A percentile compares a stretch with the other conserved stretches of the same genome.
phyloP scores from a whole-genome alignment of 2,113 vertebrate genomes.

The Prolemur simus region DNA sequence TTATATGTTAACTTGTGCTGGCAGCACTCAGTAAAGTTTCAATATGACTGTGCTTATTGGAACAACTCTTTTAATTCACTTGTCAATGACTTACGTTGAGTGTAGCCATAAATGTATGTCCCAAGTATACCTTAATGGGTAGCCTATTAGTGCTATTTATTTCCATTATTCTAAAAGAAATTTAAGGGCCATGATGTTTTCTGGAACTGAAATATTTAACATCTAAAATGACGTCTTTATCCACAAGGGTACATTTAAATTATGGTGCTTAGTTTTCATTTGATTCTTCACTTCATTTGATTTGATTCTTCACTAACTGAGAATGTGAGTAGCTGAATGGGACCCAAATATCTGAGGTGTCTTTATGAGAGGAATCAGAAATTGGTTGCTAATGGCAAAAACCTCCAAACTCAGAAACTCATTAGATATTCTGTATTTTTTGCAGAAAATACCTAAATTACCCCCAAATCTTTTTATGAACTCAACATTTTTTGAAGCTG shows the following conservation, averaged over 20 bases:
- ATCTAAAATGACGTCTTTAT: conserved; percentile 11
- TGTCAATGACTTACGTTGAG: not conserved
- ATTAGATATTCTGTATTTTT: conserved; percentile 20
- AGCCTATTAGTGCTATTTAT: not conserved
- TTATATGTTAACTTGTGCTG: not conserved
- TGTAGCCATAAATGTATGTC: not conserved
- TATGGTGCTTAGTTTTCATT: not conserved
- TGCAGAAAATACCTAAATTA: conserved; percentile 62
- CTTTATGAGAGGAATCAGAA: conserved; percentile 36
- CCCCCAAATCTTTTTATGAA: conserved; percentile 64
- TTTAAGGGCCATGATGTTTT: not conserved
- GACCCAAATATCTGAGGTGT: not conserved
- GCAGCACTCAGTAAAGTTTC: not conserved
- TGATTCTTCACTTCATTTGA: conserved; percentile 30
- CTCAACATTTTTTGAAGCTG: conserved; percentile 47
- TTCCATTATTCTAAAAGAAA: not conserved
- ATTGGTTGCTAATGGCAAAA: conserved; percentile 35
- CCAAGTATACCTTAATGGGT: not conserved
- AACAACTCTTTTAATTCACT: not conserved
- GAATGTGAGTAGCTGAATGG: not conserved
- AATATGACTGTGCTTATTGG: not conserved
- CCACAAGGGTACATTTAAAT: not conserved
- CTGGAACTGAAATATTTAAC: conserved; percentile 15
- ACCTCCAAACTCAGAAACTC: not conserved
- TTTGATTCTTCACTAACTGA: conserved; percentile 27